Base-by-base conservation (phyloP, 2,797 vertebrate genomes). In the Sebastes aleutianus region DNA sequence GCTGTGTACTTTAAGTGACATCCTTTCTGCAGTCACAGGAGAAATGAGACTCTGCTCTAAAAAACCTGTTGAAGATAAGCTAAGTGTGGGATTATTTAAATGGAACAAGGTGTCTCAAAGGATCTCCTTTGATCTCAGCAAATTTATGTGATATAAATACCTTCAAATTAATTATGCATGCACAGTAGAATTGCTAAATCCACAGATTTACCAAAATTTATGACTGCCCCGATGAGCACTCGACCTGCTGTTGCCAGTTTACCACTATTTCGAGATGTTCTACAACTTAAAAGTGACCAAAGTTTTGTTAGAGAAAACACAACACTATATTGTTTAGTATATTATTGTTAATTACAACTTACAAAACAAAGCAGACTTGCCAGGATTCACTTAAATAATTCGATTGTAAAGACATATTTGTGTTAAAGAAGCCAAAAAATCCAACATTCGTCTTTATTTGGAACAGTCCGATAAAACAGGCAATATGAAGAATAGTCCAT, bases 381-480 rank as follows among this genome's bases (percentile, higher is more conserved):
- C 50, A 71, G n/a, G 57, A 74, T 57, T 78, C 66, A 78, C 50
- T 73, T 81, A 56, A 90, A 83, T 82, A 73, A 88, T 39, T 88
- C 59, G 67, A 77, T 66, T 66, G 26, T 70, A 76, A 87, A 91
- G 89, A 90, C 75, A 92, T 84, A 83, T 63, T 88, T 87, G 83
- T 91, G 89, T 94, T 91, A 93, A 93, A 90, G 87, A 92, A 89
- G 88, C 85, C 90, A 93, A 93, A 92, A 59, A 94, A 92, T 90
- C 83, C 92, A 94, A 95, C 93, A 93, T 95, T 95, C 88, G 83
- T 93, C 81, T 94, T 93, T 95, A 96, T 96, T 96, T 95, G 86
- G 90, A 95, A 96, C 93, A 95, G 93, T 95, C 92, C 93, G 90
- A 90, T 89, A 95, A 96, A 96, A 96, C 95, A 96, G 94, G 95